phyloP scores from a whole-genome alignment of 2,113 vertebrate species.

The Syngnathus floridae region DNA sequence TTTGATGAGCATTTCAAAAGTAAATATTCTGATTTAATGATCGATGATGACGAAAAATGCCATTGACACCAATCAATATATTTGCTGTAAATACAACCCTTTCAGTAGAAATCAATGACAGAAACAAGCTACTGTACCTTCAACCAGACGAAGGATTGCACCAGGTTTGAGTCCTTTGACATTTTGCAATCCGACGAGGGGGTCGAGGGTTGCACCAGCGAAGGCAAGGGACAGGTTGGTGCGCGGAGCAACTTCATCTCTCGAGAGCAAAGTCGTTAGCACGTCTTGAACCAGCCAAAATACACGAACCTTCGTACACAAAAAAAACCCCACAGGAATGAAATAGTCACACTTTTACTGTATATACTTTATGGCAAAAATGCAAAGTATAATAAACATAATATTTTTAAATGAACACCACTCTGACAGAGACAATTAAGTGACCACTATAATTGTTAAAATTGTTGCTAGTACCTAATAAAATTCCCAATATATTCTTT shows the following conservation, averaged over 20 bases:
- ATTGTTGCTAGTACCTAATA: too few relatives aligned
- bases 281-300: slow-evolving; percentile 73
- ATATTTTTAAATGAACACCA: not conserved
- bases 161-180: slow-evolving; percentile 70
- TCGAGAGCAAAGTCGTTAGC: slow-evolving; percentile 55
- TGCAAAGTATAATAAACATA: too few relatives aligned
- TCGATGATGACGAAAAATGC: not conserved
- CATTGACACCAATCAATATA: not conserved
- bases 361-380: not conserved
- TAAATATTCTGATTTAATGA: not conserved
- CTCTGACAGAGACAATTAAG: not conserved
- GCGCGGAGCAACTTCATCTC: slow-evolving; percentile 67
- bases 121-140: slow-evolving; percentile 50
- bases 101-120: not conserved
- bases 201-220: slow-evolving; percentile 64
- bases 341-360: not conserved
- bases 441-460: too few relatives aligned
- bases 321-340: not conserved
- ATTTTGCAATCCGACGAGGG: slow-evolving; percentile 59
- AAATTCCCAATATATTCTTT: too few relatives aligned
- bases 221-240: slow-evolving; percentile 64
- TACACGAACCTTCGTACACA: slow-evolving; percentile 51
- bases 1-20: not conserved
- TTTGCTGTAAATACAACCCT: not conserved
- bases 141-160: slow-evolving; percentile 64